Conservation (phyloP, 2,113 vertebrate genomes). For the Misgurnus anguillicaudatus region DNA sequence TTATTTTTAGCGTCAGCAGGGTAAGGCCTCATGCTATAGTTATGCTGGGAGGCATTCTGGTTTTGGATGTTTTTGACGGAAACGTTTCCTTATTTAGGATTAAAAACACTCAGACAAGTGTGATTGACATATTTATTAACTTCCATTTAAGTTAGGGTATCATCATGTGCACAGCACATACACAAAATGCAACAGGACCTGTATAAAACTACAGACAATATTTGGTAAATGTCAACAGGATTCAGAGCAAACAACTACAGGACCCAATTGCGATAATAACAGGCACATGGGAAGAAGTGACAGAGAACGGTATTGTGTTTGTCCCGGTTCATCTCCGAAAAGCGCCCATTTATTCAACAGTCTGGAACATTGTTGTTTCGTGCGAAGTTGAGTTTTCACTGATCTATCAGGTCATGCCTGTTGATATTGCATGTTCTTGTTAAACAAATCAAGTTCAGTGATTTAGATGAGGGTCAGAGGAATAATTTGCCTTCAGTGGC, state of each 20-base stretch:
- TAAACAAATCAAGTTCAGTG: slow-evolving; percentile 62
- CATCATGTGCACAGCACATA: slow-evolving; percentile 93
- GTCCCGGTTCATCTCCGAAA: slow-evolving; percentile 6
- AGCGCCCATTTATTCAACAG: not conserved
- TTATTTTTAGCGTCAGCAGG: slow-evolving; percentile 49
- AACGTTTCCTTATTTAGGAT: slow-evolving; percentile 29
- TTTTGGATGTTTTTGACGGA: slow-evolving; percentile 24
- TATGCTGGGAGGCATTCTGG: slow-evolving; percentile 45
- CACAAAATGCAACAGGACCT: slow-evolving; percentile 76
- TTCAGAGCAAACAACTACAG: slow-evolving; percentile 65
- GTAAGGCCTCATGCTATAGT: slow-evolving; percentile 45
- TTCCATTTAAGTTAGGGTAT: slow-evolving; percentile 63
- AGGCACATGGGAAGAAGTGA: slow-evolving; percentile 20
- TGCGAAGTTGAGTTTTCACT: slow-evolving; percentile 27
- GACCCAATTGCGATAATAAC: slow-evolving; percentile 42
- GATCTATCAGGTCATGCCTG: slow-evolving; percentile 34
- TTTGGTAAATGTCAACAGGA: slow-evolving; percentile 68
- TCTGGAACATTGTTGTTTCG: not conserved
- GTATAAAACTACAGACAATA: slow-evolving; percentile 93
- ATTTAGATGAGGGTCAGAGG: slow-evolving; percentile 54
- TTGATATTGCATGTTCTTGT: slow-evolving; percentile 47
- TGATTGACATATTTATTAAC: slow-evolving; percentile 60
- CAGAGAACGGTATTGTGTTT: slow-evolving; percentile 20
- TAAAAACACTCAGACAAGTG: slow-evolving; percentile 34
- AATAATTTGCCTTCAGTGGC: slow-evolving; percentile 54